A percentile compares a stretch with the other conserved stretches of the same genome.
Conservation (phyloP, 2,113 vertebrate genomes). For the Ramphastos sulfuratus region DNA sequence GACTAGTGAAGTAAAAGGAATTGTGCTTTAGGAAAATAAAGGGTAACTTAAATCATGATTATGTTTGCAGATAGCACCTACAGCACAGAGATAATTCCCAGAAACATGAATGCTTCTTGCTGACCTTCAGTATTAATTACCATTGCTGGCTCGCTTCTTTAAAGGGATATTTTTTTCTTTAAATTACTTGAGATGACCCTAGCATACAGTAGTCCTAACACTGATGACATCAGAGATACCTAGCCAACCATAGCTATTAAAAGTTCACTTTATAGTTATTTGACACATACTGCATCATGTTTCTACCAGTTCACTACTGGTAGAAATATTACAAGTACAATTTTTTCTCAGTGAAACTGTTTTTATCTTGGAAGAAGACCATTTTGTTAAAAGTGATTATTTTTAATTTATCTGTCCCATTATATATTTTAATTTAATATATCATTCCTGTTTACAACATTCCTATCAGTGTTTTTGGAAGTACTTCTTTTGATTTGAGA, state of each 20-base stretch:
- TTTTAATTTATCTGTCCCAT: accelerated
- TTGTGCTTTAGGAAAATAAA: not conserved
- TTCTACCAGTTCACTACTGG: not conserved
- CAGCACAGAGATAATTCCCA: not conserved
- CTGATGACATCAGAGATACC: not conserved
- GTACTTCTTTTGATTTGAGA: not conserved
- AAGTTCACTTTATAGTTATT: not conserved
- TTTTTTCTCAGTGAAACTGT: not conserved
- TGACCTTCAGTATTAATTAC: not conserved
- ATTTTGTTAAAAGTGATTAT: not conserved
- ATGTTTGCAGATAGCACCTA: not conserved
- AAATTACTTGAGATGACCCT: not conserved
- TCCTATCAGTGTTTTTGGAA: not conserved
- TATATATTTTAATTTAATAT: not conserved
- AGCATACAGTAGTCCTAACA: not conserved
- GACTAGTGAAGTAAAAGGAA: not conserved
- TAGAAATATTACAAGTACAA: too few relatives aligned
- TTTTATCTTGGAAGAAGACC: not conserved
- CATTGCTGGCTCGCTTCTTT: not conserved
- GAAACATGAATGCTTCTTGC: not conserved
- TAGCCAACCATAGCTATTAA: not conserved
- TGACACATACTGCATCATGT: not conserved
- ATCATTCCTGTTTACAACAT: not conserved
- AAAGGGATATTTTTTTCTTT: not conserved
- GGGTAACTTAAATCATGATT: not conserved